Evolutionary conservation across 2,888 invertebrate species (phyloP).

Genomic region (Theretra japonica): DNA sequence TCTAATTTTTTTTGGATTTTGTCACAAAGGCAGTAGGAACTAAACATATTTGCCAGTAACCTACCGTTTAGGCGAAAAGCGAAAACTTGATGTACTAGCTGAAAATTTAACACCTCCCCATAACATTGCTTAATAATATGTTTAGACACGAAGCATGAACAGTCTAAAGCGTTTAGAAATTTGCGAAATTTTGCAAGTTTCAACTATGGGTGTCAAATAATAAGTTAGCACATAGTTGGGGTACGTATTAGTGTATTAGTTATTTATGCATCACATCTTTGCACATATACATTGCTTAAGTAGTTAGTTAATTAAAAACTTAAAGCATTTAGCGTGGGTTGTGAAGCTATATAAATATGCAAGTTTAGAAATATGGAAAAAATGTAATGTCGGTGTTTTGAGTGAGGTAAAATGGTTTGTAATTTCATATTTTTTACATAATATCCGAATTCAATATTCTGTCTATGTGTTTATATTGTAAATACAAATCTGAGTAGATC

Average conservation of each 20-base stretch:
- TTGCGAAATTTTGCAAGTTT: neutral
- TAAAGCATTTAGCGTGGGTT: neutral
- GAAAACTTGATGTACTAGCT: neutral
- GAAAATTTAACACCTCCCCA: conserved; percentile 20
- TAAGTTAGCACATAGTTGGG: conserved; percentile 8
- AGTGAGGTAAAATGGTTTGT: neutral
- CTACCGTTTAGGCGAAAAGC: neutral
- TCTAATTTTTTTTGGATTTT: conserved; percentile 10
- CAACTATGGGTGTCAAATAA: conserved; percentile 13
- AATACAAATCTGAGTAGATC: too few relatives aligned
- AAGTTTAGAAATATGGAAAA: neutral
- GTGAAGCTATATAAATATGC: neutral
- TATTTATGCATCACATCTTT: conserved; percentile 1
- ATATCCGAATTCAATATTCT: too few relatives aligned
- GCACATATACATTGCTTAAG: neutral
- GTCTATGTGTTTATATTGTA: too few relatives aligned
- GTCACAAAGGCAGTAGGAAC: conserved; percentile 14
- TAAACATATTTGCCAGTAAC: neutral
- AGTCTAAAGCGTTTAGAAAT: neutral
- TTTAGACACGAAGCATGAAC: neutral
- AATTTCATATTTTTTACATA: too few relatives aligned
- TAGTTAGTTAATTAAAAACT: neutral
- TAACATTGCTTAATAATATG: neutral
- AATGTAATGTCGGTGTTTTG: neutral
- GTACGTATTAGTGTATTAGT: conserved; percentile 10